These are phyloP conservation scores for Neoaliturus tenellus DNA, from an alignment of 2,888 invertebrate genomes.

Conservation along the genomic window DNA sequence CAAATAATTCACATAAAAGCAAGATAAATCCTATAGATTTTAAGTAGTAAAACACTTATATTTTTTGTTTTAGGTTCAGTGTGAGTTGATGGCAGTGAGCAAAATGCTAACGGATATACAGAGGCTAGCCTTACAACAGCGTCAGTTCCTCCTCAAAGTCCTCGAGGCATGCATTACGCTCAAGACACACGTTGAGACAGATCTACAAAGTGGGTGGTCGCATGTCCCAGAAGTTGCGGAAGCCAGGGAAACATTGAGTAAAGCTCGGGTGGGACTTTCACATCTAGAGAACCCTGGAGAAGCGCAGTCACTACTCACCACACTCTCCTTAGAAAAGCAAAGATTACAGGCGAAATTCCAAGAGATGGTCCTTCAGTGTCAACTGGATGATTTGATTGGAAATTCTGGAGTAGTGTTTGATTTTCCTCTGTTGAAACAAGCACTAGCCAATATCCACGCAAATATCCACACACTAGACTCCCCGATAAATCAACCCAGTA, in stretches of 20 bases:
- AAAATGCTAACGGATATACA: conserved; percentile 83
- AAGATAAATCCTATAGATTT: no score
- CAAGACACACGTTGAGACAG: conserved; percentile 85
- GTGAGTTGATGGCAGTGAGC: conserved; percentile 81
- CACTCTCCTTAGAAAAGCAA: conserved; percentile 80
- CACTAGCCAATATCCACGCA: conserved; percentile 79
- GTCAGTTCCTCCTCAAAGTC: conserved; percentile 83
- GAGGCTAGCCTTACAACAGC: conserved; percentile 81
- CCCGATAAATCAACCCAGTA: conserved; percentile 69
- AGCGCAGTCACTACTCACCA: conserved; percentile 78
- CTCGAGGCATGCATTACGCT: conserved; percentile 84
- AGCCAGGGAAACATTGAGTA: conserved; percentile 79
- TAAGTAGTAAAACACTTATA: no score
- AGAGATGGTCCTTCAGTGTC: conserved; percentile 83
- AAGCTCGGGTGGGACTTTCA: conserved; percentile 77
- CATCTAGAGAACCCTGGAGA: conserved; percentile 78
- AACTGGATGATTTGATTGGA: conserved; percentile 82
- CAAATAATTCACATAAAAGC: no score
- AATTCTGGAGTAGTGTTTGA: conserved; percentile 81
- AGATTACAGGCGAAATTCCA: conserved; percentile 79
- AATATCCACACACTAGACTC: conserved; percentile 78
- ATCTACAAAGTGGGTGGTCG: conserved; percentile 81
- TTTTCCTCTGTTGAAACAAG: conserved; percentile 80
- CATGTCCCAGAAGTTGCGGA: conserved; percentile 80
- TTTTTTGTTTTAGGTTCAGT: conserved; percentile 77